Evolutionary conservation across 2,888 invertebrate species (phyloP), one percentile per base, ranked within the genome.

Genomic region (Ophraella communa): DNA sequence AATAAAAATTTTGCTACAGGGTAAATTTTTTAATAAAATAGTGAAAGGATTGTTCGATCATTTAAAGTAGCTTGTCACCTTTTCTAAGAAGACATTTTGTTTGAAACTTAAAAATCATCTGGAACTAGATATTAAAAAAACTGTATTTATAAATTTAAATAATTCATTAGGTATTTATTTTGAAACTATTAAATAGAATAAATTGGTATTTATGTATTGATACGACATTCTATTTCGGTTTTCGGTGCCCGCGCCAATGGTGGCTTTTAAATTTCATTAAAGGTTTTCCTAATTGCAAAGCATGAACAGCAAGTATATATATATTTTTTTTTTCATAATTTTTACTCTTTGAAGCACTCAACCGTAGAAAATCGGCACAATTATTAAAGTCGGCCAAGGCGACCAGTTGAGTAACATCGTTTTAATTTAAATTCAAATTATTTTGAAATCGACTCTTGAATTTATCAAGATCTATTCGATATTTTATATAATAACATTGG

Each of bases 301-400:
- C 21, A 47, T 55, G 66, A 55, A 49, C 55, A n/a, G n/a, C n/a
- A 54, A 55, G 33, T 23, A 53, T 61, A 59, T 55, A 61, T 39
- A 70, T 67, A n/a, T n/a, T n/a, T n/a, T n/a, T n/a, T 73, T 74
- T 73, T 71, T 72, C 67, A 70, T 74, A 70, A 73, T 75, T 67
- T 71, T 65, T 60, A 66, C 62, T 60, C 62, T 24, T 66, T 59
- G 52, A 70, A 62, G 70, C 71, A 71, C 62, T 73, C 67, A 64
- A 68, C 74, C 76, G 72, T 76, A 66, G 57, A 68, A 65, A 74
- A 74, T 74, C 73, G 74, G 69, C 71, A 74, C 73, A 72, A 76
- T 76, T 74, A 75, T 72, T 71, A 68, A 74, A 71, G 69, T 75
- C 69, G 76, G 76, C 73, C 76, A 76, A 76, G 76, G 76, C 71